Evolutionary conservation across 2,113 vertebrate genomes (phyloP).

Genomic region (Climacteris rufus): DNA sequence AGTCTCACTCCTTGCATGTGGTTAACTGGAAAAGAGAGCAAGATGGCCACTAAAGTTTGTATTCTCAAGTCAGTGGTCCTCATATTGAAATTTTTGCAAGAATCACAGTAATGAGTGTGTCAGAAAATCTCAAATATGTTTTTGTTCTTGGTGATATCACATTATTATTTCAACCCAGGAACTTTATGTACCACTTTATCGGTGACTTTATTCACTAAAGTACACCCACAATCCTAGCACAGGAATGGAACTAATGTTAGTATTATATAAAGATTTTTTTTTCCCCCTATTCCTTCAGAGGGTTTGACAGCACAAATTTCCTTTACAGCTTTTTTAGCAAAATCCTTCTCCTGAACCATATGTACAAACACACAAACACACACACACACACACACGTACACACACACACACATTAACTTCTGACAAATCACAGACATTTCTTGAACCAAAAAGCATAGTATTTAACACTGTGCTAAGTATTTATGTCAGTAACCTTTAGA

Average conservation of each 20-base stretch:
- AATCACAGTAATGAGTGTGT: not conserved
- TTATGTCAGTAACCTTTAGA: not conserved
- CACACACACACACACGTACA: too few species aligned
- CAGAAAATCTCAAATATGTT: not conserved
- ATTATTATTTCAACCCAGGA: not conserved
- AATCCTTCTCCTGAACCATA: not conserved
- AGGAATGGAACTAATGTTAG: not conserved
- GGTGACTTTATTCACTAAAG: not conserved
- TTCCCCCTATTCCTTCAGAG: rapidly evolving
- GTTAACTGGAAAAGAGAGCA: not conserved
- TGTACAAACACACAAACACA: not conserved
- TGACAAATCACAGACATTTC: not conserved
- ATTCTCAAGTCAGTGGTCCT: not conserved
- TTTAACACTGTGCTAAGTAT: not conserved
- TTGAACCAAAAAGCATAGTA: not conserved
- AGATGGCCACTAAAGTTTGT: not conserved
- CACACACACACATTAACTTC: not conserved
- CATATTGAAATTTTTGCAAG: not conserved
- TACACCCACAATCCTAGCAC: not conserved
- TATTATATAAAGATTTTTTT: not conserved
- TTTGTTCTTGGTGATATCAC: not conserved
- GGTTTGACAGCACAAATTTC: not conserved
- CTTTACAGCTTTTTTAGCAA: not conserved
- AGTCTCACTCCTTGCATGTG: not conserved
- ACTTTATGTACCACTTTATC: not conserved